These are phyloP conservation scores for Amazona guildingii DNA, from an alignment of 2,113 vertebrate species.

Conservation along the genomic window DNA sequence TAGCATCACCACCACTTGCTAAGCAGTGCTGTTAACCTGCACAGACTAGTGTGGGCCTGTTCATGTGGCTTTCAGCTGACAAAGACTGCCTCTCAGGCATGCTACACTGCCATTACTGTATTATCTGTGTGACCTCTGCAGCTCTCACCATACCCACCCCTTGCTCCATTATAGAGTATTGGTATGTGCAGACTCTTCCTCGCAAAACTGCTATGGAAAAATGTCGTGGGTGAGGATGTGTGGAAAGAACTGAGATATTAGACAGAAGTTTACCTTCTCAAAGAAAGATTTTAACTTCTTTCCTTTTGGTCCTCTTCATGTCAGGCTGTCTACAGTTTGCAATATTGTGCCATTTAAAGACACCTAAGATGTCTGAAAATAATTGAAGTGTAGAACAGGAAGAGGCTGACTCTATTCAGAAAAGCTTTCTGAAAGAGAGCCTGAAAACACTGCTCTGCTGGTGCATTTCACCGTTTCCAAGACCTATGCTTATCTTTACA, in stretches of 20 bases:
- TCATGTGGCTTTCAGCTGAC: neutral
- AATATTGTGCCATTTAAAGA: neutral
- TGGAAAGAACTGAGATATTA: neutral
- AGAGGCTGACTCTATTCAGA: neutral
- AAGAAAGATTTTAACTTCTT: neutral
- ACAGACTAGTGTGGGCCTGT: accelerated
- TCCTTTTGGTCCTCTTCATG: neutral
- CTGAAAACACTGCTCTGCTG: neutral
- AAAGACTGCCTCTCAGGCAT: neutral
- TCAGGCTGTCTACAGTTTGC: neutral
- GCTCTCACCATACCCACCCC: neutral
- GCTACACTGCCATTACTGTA: neutral
- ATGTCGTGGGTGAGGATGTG: neutral
- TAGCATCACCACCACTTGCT: neutral
- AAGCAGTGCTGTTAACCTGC: neutral
- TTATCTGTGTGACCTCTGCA: neutral
- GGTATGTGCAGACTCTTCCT: neutral
- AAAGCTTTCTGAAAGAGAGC: neutral
- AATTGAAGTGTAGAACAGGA: neutral
- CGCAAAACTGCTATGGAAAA: neutral
- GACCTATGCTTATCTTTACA: neutral
- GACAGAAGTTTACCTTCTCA: neutral
- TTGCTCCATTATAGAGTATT: neutral
- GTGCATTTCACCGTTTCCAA: neutral
- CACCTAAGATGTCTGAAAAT: neutral